Percentiles rank a stretch among this genome's conserved stretches.
Evolutionary conservation across 2,888 invertebrate genomes (phyloP).

Genomic region (Clitarchus hookeri): DNA sequence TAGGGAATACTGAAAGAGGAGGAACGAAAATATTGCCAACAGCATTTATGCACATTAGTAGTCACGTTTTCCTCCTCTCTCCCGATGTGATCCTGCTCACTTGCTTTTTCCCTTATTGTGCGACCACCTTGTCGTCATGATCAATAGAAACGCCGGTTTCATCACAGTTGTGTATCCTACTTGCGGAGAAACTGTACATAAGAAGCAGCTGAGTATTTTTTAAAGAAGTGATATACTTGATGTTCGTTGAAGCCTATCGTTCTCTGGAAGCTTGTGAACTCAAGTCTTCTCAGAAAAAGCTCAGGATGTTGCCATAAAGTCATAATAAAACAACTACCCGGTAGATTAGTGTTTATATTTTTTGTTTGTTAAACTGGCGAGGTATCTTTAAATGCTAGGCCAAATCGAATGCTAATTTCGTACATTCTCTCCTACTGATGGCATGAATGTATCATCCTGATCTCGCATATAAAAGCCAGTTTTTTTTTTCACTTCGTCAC

Average conservation of each 20-base stretch:
- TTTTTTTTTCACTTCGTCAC: not conserved
- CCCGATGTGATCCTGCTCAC: not conserved
- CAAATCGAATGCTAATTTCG: conserved; percentile 20
- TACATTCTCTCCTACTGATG: not conserved
- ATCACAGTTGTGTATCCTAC: not conserved
- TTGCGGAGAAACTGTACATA: not conserved
- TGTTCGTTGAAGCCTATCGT: not conserved
- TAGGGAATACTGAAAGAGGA: not conserved
- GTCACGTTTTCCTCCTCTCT: not conserved
- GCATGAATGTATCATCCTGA: conserved; percentile 3
- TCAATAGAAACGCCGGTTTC: not conserved
- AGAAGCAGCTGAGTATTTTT: not conserved
- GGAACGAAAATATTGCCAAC: not conserved
- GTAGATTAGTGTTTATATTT: not conserved
- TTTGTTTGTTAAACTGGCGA: conserved; percentile 17
- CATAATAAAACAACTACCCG: conserved; percentile 12
- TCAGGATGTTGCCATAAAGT: conserved; percentile 4
- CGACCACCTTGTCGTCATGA: not conserved
- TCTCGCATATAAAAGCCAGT: not conserved
- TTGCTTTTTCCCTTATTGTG: not conserved
- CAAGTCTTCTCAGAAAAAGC: not conserved
- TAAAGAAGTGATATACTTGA: not conserved
- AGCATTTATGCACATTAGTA: not conserved
- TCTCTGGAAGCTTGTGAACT: not conserved
- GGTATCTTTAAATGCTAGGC: not conserved